Percentiles rank a stretch among this genome's conserved stretches.
Evolutionary conservation across 2,888 invertebrate genomes (phyloP).

Genomic region (Schizaphis graminum): DNA sequence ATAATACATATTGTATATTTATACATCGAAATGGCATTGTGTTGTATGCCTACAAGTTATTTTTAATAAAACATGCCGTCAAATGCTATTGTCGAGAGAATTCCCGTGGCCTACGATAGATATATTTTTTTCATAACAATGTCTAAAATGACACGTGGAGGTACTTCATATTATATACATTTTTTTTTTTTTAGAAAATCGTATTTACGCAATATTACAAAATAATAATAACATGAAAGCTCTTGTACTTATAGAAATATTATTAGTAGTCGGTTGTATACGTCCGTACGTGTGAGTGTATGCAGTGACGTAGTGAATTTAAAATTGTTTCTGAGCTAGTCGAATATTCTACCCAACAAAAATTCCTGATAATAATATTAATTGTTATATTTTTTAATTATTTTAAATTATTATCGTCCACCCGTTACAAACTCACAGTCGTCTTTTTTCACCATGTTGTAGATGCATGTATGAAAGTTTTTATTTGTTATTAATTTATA

Average conservation of each 20-base stretch:
- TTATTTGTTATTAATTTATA: not conserved
- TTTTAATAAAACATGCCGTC: constrained; percentile 5
- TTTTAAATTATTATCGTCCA: not conserved
- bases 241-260: no score
- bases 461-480: not conserved
- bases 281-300: no score
- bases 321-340: no score
- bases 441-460: not conserved
- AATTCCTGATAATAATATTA: no score
- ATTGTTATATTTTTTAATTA: not conserved
- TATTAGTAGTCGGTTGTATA: no score
- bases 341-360: no score
- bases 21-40: constrained; percentile 7
- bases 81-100: constrained; percentile 14
- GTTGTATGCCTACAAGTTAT: not conserved
- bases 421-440: not conserved
- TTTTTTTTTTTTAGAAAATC: not conserved
- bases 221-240: not conserved
- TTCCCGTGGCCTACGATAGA: not conserved
- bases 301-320: no score
- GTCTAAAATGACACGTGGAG: not conserved
- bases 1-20: not conserved
- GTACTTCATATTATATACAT: not conserved
- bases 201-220: not conserved
- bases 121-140: not conserved